A percentile compares a stretch with the other conserved stretches of the same genome.
These are phyloP conservation scores for Idris sp. DNA, from an alignment of 1,140 invertebrate genomes.

Conservation along the genomic window DNA sequence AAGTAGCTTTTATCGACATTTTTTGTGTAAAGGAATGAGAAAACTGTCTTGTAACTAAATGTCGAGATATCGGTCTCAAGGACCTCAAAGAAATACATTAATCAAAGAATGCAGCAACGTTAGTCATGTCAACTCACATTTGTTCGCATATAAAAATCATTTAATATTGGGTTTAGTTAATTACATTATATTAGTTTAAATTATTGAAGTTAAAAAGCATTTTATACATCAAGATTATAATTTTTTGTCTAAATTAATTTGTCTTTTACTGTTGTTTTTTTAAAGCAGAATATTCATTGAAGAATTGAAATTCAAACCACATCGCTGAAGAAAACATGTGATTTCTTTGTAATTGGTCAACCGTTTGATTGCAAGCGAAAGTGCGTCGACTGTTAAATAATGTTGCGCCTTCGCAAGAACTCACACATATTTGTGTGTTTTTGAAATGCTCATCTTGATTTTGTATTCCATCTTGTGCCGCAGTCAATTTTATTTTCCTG, in stretches of 20 bases:
- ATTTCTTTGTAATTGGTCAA: conserved; percentile 24
- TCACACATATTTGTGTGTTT: conserved; percentile 25
- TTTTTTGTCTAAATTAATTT: no score
- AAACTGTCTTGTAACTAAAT: conserved; percentile 42
- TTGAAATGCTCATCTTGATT: conserved; percentile 24
- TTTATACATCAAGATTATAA: no score
- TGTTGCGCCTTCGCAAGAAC: conserved; percentile 15
- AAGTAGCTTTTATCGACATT: conserved; percentile 29
- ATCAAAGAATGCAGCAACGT: conserved; percentile 6
- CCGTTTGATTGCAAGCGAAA: conserved; percentile 13
- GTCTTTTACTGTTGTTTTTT: no score
- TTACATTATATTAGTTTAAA: no score
- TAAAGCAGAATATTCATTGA: neutral
- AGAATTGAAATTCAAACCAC: conserved; percentile 12
- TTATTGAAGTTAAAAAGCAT: no score
- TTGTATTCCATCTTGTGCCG: conserved; percentile 27
- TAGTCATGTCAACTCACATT: conserved; percentile 8
- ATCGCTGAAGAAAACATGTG: conserved; percentile 4
- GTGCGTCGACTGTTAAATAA: conserved; percentile 26
- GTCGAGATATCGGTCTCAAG: conserved; percentile 35
- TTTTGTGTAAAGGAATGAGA: conserved; percentile 19
- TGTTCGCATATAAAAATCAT: neutral
- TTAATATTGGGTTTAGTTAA: no score
- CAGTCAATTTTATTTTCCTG: conserved; percentile 42
- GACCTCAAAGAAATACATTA: conserved; percentile 26